Evolutionary conservation across 2,113 vertebrate species (phyloP), one percentile per base, ranked within the genome.

Genomic region (Stegastes partitus): DNA sequence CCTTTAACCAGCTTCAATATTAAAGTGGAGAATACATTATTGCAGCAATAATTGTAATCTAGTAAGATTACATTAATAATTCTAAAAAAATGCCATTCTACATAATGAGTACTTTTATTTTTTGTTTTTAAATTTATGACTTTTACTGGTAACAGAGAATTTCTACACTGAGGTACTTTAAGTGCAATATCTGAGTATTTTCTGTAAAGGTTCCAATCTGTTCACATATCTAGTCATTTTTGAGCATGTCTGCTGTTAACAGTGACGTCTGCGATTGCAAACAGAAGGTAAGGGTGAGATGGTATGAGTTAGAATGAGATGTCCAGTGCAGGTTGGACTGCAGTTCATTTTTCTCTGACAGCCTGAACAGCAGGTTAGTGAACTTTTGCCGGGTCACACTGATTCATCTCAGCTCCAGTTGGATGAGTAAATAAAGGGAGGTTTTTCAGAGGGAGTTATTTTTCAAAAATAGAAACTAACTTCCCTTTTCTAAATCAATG

Each of bases 341-440:
- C 21, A 47, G 63, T 22, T 72, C 1, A 25, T 66, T 65, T 67
- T 23, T 25, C 15, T 26, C 22, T 44, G 37, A 79, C 26, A 54
- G 44, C 25, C 5, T 61, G 66, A 59, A 79, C 54, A 70, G 50
- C 11, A 19, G 66, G 64, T 76, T 83, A 44, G 50, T 81, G 66
- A 77, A 87, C 77, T 83, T 75, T 42, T 50, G 51, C 42, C 37
- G 8, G 49, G 42, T 72, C 69, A 49, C 22, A 25, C 4, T 77
- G 79, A 86, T 22, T 84, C 71, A 79, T 42, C 65, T 77, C 56
- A 68, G 67, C 75, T 76, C 25, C 8, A n/a, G 12, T 72, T 54
- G 12, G 37, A 57, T 58, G 62, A 78, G 44, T 64, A 73, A 64
- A 87, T 61, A 55, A 76, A 65, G 22, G 10, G 69, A 21, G 62